Evolutionary conservation across 2,888 invertebrate species (phyloP).

Genomic region (Yponomeuta malinellus): DNA sequence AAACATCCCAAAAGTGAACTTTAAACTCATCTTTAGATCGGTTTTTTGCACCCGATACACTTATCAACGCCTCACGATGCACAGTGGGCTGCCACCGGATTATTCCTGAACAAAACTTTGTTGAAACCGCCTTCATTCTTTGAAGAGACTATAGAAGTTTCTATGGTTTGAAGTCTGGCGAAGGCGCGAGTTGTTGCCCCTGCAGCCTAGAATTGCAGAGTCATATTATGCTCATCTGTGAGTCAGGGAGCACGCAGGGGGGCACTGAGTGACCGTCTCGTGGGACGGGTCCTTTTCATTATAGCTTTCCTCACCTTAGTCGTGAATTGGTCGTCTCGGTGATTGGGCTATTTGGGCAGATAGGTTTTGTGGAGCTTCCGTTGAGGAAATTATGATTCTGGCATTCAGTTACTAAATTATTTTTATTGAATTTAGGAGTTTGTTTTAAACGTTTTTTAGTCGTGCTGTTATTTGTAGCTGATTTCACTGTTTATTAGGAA

Average conservation of each 20-base stretch:
- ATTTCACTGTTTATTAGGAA: too few species aligned
- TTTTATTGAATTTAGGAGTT: background rate
- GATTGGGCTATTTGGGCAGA: constrained; percentile 21
- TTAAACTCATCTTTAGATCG: background rate
- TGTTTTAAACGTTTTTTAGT: too few species aligned
- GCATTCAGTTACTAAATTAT: background rate
- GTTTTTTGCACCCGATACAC: background rate
- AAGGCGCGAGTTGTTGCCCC: background rate
- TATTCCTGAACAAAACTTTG: background rate
- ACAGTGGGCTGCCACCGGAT: background rate
- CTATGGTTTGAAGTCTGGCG: background rate
- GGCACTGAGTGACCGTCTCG: background rate
- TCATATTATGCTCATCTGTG: constrained; percentile 63
- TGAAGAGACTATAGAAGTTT: background rate
- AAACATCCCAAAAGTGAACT: background rate
- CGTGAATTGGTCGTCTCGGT: background rate
- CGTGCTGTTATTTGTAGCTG: too few species aligned
- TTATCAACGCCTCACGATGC: background rate
- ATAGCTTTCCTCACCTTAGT: constrained; percentile 5
- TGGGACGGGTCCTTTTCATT: constrained; percentile 2
- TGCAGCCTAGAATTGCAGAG: constrained; percentile 47
- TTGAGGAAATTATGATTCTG: background rate
- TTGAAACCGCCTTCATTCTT: background rate
- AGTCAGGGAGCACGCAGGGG: background rate
- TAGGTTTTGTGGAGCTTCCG: background rate